Evolutionary conservation across 2,113 vertebrate species (phyloP).

Genomic region (Thamnophis sirtalis): DNA sequence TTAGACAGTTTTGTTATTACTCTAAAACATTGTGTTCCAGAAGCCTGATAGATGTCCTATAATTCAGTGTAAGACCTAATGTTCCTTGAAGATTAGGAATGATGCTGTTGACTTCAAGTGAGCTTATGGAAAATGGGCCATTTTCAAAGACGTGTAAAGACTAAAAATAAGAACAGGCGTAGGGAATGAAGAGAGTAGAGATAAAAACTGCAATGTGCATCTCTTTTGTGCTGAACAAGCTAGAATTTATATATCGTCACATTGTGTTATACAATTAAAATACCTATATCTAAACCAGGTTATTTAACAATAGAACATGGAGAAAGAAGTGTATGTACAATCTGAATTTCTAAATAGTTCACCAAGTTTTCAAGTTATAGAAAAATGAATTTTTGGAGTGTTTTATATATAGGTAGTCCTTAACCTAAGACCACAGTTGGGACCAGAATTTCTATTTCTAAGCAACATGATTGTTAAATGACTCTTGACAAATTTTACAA

Average conservation of each 20-base stretch:
- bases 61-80: background rate
- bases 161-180: background rate
- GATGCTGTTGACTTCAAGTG: background rate
- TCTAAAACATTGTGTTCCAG: background rate
- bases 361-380: background rate
- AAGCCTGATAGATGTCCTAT: accelerated
- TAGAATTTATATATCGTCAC: background rate
- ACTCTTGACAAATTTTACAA: background rate
- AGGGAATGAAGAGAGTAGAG: background rate
- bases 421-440: background rate
- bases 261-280: background rate
- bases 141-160: accelerated
- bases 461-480: background rate
- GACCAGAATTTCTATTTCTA: background rate
- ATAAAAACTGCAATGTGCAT: background rate
- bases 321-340: background rate
- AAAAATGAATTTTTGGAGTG: background rate
- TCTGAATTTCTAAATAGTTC: background rate
- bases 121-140: accelerated
- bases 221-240: background rate
- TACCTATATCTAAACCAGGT: background rate
- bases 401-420: background rate
- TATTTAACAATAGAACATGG: background rate
- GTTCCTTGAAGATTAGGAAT: background rate
- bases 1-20: background rate